Conservation (phyloP, 2,888 invertebrate genomes). For the Agriopis marginaria region DNA sequence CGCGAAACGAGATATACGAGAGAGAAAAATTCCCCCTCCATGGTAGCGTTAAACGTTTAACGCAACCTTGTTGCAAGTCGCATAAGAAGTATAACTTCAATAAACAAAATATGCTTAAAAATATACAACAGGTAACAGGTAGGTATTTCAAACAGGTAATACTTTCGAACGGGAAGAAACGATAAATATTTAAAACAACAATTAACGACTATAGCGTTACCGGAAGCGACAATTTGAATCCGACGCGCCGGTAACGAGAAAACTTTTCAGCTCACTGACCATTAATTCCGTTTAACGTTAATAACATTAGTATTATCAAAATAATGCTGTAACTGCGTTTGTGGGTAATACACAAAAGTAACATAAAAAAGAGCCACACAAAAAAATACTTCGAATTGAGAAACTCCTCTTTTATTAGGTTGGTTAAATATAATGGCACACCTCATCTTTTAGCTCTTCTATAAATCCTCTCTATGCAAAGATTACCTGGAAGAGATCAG, state of each 20-base stretch:
- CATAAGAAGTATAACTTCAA: too few relatives aligned
- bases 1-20: too few relatives aligned
- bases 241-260: conserved; percentile 52
- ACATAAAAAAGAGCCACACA: background rate
- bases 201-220: conserved; percentile 26
- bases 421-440: too few relatives aligned
- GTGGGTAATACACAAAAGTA: background rate
- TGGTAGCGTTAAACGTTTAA: too few relatives aligned
- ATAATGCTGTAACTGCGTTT: conserved; percentile 50
- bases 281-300: conserved; percentile 56
- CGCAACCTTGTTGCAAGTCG: too few relatives aligned
- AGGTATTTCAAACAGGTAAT: background rate
- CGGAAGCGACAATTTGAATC: conserved; percentile 56
- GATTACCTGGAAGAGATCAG: too few relatives aligned
- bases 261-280: conserved; percentile 56
- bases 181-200: conserved; percentile 22
- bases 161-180: background rate
- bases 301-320: conserved; percentile 40
- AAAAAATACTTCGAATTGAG: too few relatives aligned
- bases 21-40: too few relatives aligned
- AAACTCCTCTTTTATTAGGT: too few relatives aligned
- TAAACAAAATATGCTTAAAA: too few relatives aligned
- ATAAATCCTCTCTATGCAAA: too few relatives aligned
- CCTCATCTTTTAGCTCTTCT: too few relatives aligned
- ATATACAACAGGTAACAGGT: background rate